Evolutionary conservation across 2,113 vertebrate species (phyloP).

Genomic region (Hyla sarda): DNA sequence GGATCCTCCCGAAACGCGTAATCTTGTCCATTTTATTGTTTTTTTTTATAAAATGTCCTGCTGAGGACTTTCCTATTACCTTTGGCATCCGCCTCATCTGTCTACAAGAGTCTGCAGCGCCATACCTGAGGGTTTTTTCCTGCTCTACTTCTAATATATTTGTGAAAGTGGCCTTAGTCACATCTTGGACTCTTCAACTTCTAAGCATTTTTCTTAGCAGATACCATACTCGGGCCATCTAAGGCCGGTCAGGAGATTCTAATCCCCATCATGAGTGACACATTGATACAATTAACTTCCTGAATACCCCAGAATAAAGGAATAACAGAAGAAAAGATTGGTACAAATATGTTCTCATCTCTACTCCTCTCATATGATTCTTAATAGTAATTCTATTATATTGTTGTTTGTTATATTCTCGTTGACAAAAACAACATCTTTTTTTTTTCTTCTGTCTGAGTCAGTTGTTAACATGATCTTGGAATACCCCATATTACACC

Average conservation of each 20-base stretch:
- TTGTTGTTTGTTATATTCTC: not conserved
- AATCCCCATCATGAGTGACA: conserved; percentile 18
- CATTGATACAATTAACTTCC: not conserved
- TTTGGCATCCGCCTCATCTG: too few relatives aligned
- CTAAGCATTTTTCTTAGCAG: not conserved
- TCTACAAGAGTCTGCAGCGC: too few relatives aligned
- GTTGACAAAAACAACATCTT: not conserved
- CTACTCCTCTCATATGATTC: conserved; percentile 22
- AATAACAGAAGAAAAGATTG: conserved; percentile 23
- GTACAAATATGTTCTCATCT: conserved; percentile 27
- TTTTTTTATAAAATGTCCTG: too few relatives aligned
- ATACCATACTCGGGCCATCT: not conserved
- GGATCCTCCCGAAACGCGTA: too few relatives aligned
- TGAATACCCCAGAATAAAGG: not conserved
- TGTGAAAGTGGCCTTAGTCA: too few relatives aligned
- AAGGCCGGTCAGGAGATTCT: not conserved
- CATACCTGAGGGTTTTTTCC: too few relatives aligned
- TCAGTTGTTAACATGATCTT: conserved; percentile 12
- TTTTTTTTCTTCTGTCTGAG: not conserved
- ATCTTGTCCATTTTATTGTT: too few relatives aligned
- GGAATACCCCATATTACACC: conserved; percentile 14
- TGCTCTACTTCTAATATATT: too few relatives aligned
- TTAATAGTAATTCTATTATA: not conserved
- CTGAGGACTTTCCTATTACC: too few relatives aligned
- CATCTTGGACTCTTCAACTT: too few relatives aligned